Base-by-base conservation (phyloP, 1,140 invertebrate species). In the Yoshiicerus persimilis region DNA sequence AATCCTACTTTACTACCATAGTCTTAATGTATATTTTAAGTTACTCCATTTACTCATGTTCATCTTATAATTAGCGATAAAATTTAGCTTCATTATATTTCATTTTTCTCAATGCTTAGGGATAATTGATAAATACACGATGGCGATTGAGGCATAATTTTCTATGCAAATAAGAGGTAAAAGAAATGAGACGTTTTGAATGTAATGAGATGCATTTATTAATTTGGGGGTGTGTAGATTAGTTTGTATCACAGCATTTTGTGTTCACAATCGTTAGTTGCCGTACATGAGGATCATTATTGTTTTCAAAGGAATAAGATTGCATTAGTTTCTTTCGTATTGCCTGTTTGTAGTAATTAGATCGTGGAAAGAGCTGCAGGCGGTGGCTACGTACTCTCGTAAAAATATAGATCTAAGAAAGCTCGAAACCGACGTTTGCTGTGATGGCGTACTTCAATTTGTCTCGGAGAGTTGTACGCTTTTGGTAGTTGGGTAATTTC, bases 401-500 rank as follows among this genome's bases (percentile, higher is more conserved):
- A 9, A 36, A 80, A 30, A 36, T 80, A 80, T 20, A 86, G 16
- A 25, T 30, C 95, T 96, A 98, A 3, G 97, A 98, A 0, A 99
- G 94, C 93, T 99, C 99, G 93, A 99, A 99, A 13, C 99, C 99
- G 20, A 99, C 99, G 92, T 99, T 99, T 91, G 97, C 98, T 77
- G 96, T 96, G 20, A 99, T 98, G 0, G 99, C 98, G 92, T 99
- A 99, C 85, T 98, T 95, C 3, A 99, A 93, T 93, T 99, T 99
- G 90, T 99, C 98, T 32, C 97, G 93, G 11, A 99, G 93, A 1
- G 97, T 98, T 90, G 96, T 96, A 92, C 98, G 98, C 92, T 98
- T 98, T 92, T 98, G 97, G 92, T 99, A 99, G 93, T 99, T 99
- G 85, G 99, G 99, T 91, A 99, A 93, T 92, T 99, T 99, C 16